phyloP scores from a whole-genome alignment of 2,888 invertebrate genomes.

The Syrista parreyssii region DNA sequence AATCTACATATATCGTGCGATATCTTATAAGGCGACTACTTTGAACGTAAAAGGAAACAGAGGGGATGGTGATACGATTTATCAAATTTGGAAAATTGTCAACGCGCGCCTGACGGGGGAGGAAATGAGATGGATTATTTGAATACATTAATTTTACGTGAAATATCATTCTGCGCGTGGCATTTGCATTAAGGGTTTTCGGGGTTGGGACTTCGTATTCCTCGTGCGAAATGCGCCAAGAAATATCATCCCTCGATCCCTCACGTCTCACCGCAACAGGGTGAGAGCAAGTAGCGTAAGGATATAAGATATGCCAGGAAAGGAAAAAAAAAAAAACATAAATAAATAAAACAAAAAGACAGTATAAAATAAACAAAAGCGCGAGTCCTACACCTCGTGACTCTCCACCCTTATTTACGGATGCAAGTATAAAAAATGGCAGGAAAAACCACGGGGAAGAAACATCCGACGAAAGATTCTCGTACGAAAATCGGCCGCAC shows the following conservation, averaged over 20 bases:
- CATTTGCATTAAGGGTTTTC: conserved; percentile 43
- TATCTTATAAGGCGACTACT: not conserved
- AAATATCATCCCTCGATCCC: conserved; percentile 8
- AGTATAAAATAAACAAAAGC: not conserved
- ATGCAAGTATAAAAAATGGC: too few relatives aligned
- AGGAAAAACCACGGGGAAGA: not conserved
- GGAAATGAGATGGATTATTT: conserved; percentile 50
- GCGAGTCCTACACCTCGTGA: not conserved
- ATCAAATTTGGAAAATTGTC: conserved; percentile 35
- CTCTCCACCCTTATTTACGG: not conserved
- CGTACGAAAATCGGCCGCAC: not conserved
- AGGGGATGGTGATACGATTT: conserved; percentile 25
- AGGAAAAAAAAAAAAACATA: not conserved
- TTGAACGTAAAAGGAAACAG: not conserved
- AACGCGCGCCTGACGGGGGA: conserved; percentile 22
- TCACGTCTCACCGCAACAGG: not conserved
- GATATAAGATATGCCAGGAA: not conserved
- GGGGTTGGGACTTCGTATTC: conserved; percentile 25
- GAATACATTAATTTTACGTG: conserved; percentile 42
- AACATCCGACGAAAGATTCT: not conserved
- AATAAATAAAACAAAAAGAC: not conserved
- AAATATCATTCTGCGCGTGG: conserved; percentile 37
- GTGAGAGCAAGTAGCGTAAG: not conserved
- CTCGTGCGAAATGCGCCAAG: conserved; percentile 7
- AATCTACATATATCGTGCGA: not conserved